Percentiles rank a stretch among this genome's conserved stretches.
Conservation (phyloP, 35 echinoderm and acorn worm species). For the Apostichopus japonicus region DNA sequence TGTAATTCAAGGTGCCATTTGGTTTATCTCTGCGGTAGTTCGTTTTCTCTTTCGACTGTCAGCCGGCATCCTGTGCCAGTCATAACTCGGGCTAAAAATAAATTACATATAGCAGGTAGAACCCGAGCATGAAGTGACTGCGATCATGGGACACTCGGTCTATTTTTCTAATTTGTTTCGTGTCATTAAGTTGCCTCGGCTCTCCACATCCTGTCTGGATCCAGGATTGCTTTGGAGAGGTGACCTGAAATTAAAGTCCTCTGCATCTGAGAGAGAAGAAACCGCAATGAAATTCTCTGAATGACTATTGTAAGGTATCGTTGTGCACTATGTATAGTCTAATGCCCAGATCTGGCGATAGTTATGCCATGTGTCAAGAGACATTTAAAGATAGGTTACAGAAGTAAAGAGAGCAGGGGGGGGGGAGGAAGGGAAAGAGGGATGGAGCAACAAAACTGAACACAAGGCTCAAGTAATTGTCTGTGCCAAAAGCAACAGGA, state of each 20-base stretch:
- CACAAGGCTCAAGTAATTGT: too few relatives aligned
- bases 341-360: neutral
- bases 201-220: neutral
- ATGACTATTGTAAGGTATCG: neutral
- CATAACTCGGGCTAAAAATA: conserved; percentile 24
- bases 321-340: neutral
- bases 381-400: too few relatives aligned
- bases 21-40: conserved; percentile 5
- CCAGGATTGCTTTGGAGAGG: neutral
- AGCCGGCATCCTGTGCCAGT: neutral
- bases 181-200: conserved; percentile 20
- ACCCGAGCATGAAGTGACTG: neutral
- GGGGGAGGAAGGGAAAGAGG: too few relatives aligned
- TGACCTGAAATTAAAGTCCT: conserved; percentile 37
- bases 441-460: too few relatives aligned
- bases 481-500: too few relatives aligned
- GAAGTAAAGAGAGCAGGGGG: too few relatives aligned
- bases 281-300: conserved; percentile 43
- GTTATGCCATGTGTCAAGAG: neutral
- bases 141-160: neutral
- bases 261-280: neutral
- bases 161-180: conserved; percentile 4
- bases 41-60: neutral
- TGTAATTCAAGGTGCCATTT: conserved; percentile 36
- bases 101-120: neutral